Conservation (phyloP, 1,140 invertebrate genomes). For the Rhopalosiphum maidis region DNA sequence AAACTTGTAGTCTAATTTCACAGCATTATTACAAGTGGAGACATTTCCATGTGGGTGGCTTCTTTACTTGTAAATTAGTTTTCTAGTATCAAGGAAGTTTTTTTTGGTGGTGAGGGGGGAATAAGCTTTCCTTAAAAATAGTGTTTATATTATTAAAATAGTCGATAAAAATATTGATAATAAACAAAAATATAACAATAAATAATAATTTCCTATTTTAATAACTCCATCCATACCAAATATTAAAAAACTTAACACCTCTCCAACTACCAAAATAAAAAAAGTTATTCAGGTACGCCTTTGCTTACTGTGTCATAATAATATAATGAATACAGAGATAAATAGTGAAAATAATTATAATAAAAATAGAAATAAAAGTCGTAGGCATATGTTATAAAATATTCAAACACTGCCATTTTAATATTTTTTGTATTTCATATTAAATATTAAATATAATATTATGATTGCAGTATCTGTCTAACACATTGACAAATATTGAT, state of each 20-base stretch:
- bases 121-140: neutral
- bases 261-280: neutral
- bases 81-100: too few species aligned
- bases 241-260: neutral
- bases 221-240: neutral
- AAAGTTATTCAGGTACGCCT: neutral
- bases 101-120: neutral
- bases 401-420: neutral
- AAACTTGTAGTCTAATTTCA: too few species aligned
- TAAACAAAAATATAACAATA: neutral
- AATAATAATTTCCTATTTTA: neutral
- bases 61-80: too few species aligned
- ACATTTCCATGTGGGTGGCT: neutral
- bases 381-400: neutral
- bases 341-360: neutral
- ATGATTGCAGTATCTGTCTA: neutral
- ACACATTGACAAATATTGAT: neutral
- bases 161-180: neutral
- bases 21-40: neutral
- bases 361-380: neutral
- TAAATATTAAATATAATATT: neutral
- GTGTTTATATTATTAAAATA: neutral
- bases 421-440: neutral
- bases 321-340: neutral
- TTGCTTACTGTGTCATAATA: neutral